These are phyloP conservation scores for Pogonocichla stellata DNA, from an alignment of 2,113 vertebrate species.

Conservation along the genomic window DNA sequence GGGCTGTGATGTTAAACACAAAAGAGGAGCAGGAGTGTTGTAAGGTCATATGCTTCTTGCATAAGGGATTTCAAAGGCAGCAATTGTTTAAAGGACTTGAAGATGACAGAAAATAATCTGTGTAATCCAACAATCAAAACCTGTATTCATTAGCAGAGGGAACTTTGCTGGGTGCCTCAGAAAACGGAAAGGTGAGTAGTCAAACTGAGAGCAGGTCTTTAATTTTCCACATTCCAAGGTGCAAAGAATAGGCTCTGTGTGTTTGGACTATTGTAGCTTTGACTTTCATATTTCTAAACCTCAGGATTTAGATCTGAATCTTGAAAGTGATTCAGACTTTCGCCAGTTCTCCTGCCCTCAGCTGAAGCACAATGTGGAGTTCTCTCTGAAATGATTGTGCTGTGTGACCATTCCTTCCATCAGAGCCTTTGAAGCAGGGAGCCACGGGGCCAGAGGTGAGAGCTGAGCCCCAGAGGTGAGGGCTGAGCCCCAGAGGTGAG, in stretches of 20 bases:
- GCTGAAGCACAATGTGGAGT: constrained; percentile 6
- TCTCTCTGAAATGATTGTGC: constrained; percentile 51
- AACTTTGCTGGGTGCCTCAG: constrained; percentile 42
- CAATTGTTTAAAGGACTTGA: constrained; percentile 47
- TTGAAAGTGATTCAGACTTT: constrained; percentile 58
- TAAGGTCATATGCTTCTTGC: constrained; percentile 42
- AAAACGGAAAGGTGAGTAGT: constrained; percentile 55
- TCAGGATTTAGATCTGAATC: constrained; percentile 60
- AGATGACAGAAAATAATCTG: constrained; percentile 49
- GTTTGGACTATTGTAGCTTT: constrained; percentile 19
- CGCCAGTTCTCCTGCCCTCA: constrained; percentile 46
- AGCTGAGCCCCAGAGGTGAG: not conserved
- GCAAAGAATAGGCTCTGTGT: constrained; percentile 31
- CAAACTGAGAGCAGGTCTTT: constrained; percentile 51
- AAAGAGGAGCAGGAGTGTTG: constrained; percentile 30
- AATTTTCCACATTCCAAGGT: constrained; percentile 59
- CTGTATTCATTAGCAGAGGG: constrained; percentile 56
- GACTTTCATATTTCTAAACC: constrained; percentile 62
- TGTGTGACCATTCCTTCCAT: not conserved
- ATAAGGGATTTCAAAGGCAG: constrained; percentile 40
- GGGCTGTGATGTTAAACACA: constrained; percentile 38
- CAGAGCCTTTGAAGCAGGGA: constrained; percentile 43
- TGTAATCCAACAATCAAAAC: constrained; percentile 47
- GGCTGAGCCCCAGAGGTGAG: no score
- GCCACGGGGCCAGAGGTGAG: constrained; percentile 63